phyloP scores from a whole-genome alignment of 1,140 invertebrate genomes.

The Drosophila jambulina region DNA sequence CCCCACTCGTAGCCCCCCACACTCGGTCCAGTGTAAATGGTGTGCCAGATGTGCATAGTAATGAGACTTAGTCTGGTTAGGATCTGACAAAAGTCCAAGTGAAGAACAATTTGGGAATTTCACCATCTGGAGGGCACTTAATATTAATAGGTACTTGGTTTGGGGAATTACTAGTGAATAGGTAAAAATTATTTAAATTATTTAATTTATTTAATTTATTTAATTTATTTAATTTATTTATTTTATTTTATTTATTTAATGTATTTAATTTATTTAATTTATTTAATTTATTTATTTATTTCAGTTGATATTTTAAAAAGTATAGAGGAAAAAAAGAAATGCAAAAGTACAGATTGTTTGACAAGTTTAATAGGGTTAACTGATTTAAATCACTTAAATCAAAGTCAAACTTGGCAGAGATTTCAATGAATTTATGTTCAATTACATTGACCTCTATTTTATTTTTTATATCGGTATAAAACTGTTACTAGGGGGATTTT shows the following conservation, averaged over 20 bases:
- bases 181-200: neutral
- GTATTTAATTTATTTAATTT: too few relatives aligned
- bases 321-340: neutral
- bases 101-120: constrained; percentile 36
- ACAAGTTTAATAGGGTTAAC: constrained; percentile 25
- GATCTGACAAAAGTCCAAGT: neutral
- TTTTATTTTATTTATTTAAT: too few relatives aligned
- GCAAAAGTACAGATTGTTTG: neutral
- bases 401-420: constrained; percentile 16
- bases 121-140: constrained; percentile 5
- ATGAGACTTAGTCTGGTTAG: constrained; percentile 13
- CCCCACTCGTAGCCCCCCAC: constrained; percentile 4
- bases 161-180: neutral
- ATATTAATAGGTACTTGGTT: neutral
- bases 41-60: constrained; percentile 40
- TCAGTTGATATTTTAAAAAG: too few relatives aligned
- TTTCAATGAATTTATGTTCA: constrained; percentile 22
- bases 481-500: constrained; percentile 1
- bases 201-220: too few relatives aligned
- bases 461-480: neutral
- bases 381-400: constrained; percentile 27
- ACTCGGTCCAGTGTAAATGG: constrained; percentile 24
- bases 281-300: too few relatives aligned
- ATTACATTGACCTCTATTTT: constrained; percentile 11
- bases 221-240: too few relatives aligned